Evolutionary conservation across 2,888 invertebrate species (phyloP), one percentile per base, ranked within the genome.

Genomic region (Portevinia maculata): DNA sequence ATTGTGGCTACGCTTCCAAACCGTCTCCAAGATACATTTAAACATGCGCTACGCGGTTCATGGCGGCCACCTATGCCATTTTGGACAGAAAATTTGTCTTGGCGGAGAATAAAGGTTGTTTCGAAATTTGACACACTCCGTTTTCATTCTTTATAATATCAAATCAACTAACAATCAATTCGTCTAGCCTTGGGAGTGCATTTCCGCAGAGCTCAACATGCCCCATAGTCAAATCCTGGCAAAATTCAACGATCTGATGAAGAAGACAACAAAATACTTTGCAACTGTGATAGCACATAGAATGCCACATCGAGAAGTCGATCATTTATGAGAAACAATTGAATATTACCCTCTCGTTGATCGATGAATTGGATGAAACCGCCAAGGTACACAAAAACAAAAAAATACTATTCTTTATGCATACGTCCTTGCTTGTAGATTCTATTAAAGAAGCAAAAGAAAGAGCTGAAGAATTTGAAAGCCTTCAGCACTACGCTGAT

Each of bases 151-250:
- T 21, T 5, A 8, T 21, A 6, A 37, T 1, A 53, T 15, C 30
- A 3, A 37, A 5, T 21, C 0, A 32, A 19, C 30, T 0, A 13
- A 52, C 90, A 97, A 96, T 97, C 96, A 0, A 93, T 98, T 84
- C 91, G 99, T 53, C 90, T 98, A 84, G 97, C 96, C 0, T 92
- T 99, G 86, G 99, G 99, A 9, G 93, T 99, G 57, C 99, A 91
- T 99, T 76, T 93, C 95, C 0, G 91, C 92, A 2, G 98, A 99
- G 87, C 91, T 99, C 5, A 96, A 96, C 69, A 92, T 99, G 50
- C 96, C 97, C 0, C 92, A 93, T 1, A 95, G 95, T 0, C 99
- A 99, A 90, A 91, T 99, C 24, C 91, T 98, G 6, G 98, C 97
- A 1, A 93, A 97, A 84, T 97, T 98, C 91, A 97, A 96, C 89